Base-by-base conservation (phyloP, 2,113 vertebrate species). In the Deroptyus accipitrinus region DNA sequence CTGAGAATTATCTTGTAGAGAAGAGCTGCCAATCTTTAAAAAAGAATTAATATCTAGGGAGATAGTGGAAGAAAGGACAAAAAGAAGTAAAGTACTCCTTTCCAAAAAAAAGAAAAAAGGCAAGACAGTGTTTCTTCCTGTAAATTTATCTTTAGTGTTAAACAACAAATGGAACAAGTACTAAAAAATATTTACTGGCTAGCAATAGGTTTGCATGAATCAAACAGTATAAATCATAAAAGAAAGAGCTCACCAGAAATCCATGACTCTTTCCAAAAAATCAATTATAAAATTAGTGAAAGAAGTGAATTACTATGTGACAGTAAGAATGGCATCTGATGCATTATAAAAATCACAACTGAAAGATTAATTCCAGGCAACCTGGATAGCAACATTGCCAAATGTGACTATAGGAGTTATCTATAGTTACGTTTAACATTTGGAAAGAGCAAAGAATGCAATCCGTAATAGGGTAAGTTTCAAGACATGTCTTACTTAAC, bases 291-390 rank as follows among this genome's bases (percentile, higher is more conserved):
- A 89, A 94, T 86, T 87, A 95, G 51, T 41, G 37, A 92, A 89
- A 91, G 52, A n/a, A 93, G 33, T 84, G 42, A 90, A 76, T 92
- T 81, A 82, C 25, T 27, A 64, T 51, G 25, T 74, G 76, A 42
- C 68, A 80, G 49, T 46, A 76, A 80, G 37, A 90, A 83, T 61
- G 16, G 8, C 7, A 84, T 83, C 62, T 62, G 69, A 82, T 52
- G 37, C 69, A 55, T 79, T 78, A 62, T 33, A 82, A 86, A 91
- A 95, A 75, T 76, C 35, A 42, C 82, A 86, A 73, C 73, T 49
- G 67, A 48, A 86, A 90, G 92, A 96, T 93, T 75, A 84, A 66
- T 89, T 94, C 77, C 94, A 92, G 63, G 57, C 84, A 77, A 91
- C 48, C 54, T 79, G 83, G 35, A 91, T 31, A 89, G 23, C 49